Evolutionary conservation across 2,888 invertebrate species (phyloP).

Genomic region (Villa cingulata): DNA sequence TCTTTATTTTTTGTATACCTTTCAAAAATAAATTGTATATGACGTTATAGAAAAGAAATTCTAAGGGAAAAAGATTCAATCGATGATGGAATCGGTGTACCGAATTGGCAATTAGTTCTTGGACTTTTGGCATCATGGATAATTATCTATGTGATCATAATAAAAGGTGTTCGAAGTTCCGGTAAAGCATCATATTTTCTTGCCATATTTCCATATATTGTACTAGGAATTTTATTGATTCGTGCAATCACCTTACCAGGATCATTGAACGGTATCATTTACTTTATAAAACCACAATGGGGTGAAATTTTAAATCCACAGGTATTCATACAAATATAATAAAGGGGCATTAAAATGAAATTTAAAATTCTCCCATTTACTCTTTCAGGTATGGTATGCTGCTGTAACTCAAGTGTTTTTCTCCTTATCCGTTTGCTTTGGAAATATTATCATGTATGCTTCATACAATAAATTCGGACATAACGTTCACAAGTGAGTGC

Average conservation of each 20-base stretch:
- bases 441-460: slow-evolving; percentile 47
- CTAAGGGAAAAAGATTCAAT: slow-evolving; percentile 39
- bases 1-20: background rate
- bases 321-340: slow-evolving; percentile 22
- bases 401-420: slow-evolving; percentile 53
- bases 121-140: slow-evolving; percentile 42
- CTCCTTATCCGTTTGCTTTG: slow-evolving; percentile 48
- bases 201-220: slow-evolving; percentile 55
- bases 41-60: slow-evolving; percentile 41
- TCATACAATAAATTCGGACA: slow-evolving; percentile 48
- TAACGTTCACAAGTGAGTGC: slow-evolving; percentile 39
- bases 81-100: slow-evolving; percentile 41
- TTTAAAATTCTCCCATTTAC: background rate
- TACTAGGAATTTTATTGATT: slow-evolving; percentile 50
- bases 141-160: slow-evolving; percentile 39
- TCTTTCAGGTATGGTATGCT: slow-evolving; percentile 45
- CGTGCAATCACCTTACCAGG: slow-evolving; percentile 47
- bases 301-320: slow-evolving; percentile 45
- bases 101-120: slow-evolving; percentile 41
- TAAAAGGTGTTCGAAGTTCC: slow-evolving; percentile 47
- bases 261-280: slow-evolving; percentile 45
- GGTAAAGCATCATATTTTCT: slow-evolving; percentile 62
- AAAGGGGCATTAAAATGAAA: background rate
- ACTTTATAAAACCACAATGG: slow-evolving; percentile 53
- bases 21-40: background rate